Base-by-base conservation (phyloP, 2,797 vertebrate species). In the Scleropages formosus region DNA sequence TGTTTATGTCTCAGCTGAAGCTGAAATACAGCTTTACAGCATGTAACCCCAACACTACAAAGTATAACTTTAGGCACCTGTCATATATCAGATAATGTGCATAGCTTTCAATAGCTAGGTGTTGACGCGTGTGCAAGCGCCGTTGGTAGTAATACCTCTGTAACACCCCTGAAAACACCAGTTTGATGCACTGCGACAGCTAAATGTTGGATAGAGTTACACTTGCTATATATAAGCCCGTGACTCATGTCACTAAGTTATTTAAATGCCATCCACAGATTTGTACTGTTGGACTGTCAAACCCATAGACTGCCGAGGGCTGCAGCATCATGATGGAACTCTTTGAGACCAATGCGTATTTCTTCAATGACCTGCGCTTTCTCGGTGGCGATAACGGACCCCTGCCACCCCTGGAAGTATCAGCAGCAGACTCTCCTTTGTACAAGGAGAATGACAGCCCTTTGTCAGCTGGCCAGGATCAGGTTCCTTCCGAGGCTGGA, bases 251-350 rank as follows among this genome's bases (percentile, higher is more conserved):
- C 94, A 94, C 93, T 80, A 88, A 92, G 91, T 94, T 96, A 95
- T 97, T 98, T 96, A 96, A 96, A 98, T 96, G 93, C 94, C 94
- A 92, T 88, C 89, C 61, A 67, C 66, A 89, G 87, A 91, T 93
- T 90, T 89, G 89, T 86, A 87, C 90, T 84, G 86, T 86, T 74
- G 87, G 87, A 89, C 73, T 90, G 90, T 91, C 90, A 89, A 86
- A 89, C 88, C 67, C 89, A 88, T 86, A 92, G 89, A 85, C 87
- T 85, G 85, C 83, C 39, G 82, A 84, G 86, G 85, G 84, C 72
- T 59, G 91, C 90, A 91, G 91, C 95, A 98, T 92, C 93, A 98
- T 98, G 96, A 98, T 99, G 97, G 97, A 98, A 94, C 95, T 98
- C 93, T 98, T 99, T 83, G 97, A 99, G 95, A 95, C 96, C 86